phyloP scores from a whole-genome alignment of 2,888 invertebrate genomes.

The Platypus cylindrus region DNA sequence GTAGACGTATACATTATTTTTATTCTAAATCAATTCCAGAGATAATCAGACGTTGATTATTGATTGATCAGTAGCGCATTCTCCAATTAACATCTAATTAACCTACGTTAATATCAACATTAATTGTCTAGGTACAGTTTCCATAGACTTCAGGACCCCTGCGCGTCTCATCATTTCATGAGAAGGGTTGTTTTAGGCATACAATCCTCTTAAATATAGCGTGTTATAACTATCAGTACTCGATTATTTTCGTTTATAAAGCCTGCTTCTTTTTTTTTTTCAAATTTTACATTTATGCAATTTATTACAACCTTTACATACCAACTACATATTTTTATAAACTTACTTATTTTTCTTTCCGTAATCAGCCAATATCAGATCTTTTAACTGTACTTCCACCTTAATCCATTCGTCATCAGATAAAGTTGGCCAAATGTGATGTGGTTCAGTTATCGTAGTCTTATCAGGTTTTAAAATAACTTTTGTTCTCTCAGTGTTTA shows the following conservation, averaged over 20 bases:
- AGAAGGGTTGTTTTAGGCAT: not conserved
- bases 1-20: no score
- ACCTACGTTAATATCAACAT: slow-evolving; percentile 13
- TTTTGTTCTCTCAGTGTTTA: slow-evolving; percentile 98
- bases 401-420: slow-evolving; percentile 99
- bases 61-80: slow-evolving; percentile 16
- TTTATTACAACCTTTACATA: no score
- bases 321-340: no score
- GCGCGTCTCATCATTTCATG: slow-evolving; percentile 24
- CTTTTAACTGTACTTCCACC: slow-evolving; percentile 95
- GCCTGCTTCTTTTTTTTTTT: no score
- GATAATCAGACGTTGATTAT: no score
- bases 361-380: slow-evolving; percentile 96
- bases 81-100: slow-evolving; percentile 12
- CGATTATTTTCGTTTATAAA: no score
- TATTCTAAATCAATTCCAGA: no score
- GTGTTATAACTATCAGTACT: no score
- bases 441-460: slow-evolving; percentile 96
- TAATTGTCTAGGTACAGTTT: slow-evolving; percentile 17
- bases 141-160: slow-evolving; percentile 24
- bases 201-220: no score
- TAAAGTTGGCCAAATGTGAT: slow-evolving; percentile 98
- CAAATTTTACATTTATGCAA: no score
- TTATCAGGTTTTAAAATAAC: slow-evolving; percentile 98
- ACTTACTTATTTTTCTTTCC: slow-evolving; percentile 98